These are phyloP conservation scores for Coelinius sp. DNA, from an alignment of 2,888 invertebrate genomes.

Conservation along the genomic window DNA sequence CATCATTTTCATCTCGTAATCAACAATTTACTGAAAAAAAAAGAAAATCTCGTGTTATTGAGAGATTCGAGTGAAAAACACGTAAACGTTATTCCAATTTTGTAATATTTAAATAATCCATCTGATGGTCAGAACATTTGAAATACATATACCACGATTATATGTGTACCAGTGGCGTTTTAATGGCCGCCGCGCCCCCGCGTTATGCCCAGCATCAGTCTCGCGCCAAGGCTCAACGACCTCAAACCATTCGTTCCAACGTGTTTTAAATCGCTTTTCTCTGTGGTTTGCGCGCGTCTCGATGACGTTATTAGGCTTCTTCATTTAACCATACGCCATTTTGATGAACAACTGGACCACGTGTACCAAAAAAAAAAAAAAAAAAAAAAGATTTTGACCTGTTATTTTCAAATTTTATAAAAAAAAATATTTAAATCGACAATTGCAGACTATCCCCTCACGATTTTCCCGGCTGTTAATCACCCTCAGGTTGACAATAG, in stretches of 20 bases:
- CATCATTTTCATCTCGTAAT: neutral
- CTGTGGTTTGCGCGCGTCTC: slow-evolving; percentile 32
- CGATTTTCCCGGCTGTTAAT: slow-evolving; percentile 41
- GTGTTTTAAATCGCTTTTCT: slow-evolving; percentile 27
- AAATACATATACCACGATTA: slow-evolving; percentile 9
- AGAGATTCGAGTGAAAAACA: neutral
- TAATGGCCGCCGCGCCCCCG: slow-evolving; percentile 62
- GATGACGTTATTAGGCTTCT: slow-evolving; percentile 11
- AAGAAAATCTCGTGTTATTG: neutral
- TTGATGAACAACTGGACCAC: neutral
- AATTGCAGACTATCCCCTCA: slow-evolving; percentile 34
- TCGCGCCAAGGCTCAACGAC: slow-evolving; percentile 68
- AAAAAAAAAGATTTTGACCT: neutral
- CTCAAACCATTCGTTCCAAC: slow-evolving; percentile 49
- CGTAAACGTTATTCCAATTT: neutral
- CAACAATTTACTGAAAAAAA: neutral
- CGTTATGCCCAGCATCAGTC: slow-evolving; percentile 38
- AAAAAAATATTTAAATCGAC: neutral
- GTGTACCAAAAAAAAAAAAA: neutral
- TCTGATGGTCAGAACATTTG: neutral
- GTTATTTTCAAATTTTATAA: neutral
- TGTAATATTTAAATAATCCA: neutral
- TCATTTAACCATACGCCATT: neutral
- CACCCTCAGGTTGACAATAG: slow-evolving; percentile 38
- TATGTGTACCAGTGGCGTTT: slow-evolving; percentile 43